Conservation (phyloP, 2,888 invertebrate genomes). For the Andricus curvator region DNA sequence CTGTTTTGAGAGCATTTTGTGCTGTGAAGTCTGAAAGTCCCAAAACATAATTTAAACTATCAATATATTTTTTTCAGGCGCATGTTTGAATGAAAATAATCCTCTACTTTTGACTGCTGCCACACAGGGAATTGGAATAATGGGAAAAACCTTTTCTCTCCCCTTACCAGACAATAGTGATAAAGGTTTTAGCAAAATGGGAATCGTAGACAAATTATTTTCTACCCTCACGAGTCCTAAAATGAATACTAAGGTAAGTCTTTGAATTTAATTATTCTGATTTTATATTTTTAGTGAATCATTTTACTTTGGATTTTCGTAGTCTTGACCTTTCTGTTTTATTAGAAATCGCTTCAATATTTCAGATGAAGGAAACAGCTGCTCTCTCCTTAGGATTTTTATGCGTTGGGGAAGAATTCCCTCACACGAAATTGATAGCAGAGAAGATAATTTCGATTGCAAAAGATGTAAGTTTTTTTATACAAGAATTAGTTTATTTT, state of each 20-base stretch:
- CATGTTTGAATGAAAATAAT: slow-evolving; percentile 83
- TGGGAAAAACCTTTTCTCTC: slow-evolving; percentile 85
- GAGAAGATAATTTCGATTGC: slow-evolving; percentile 88
- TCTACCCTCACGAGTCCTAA: slow-evolving; percentile 87
- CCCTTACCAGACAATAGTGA: slow-evolving; percentile 79
- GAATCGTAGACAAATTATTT: slow-evolving; percentile 85
- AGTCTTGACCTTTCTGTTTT: background rate
- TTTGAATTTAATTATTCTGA: slow-evolving; percentile 7
- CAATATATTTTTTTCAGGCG: slow-evolving; percentile 79
- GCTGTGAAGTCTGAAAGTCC: slow-evolving; percentile 1
- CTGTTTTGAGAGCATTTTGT: too few relatives aligned
- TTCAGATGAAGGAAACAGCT: slow-evolving; percentile 83
- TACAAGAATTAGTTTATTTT: slow-evolving; percentile 46
- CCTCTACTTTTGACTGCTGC: slow-evolving; percentile 84
- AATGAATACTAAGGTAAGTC: slow-evolving; percentile 84
- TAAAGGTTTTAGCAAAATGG: slow-evolving; percentile 80
- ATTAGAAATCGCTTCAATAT: slow-evolving; percentile 42
- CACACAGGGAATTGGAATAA: slow-evolving; percentile 85
- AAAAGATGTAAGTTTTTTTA: slow-evolving; percentile 82
- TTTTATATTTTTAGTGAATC: too few relatives aligned
- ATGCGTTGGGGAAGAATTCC: slow-evolving; percentile 90
- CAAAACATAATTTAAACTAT: background rate
- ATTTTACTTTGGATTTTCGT: background rate
- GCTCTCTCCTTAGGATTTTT: slow-evolving; percentile 88
- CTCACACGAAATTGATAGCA: slow-evolving; percentile 86